phyloP scores from a whole-genome alignment of 2,797 vertebrate species.

The Neosalanx taihuensis region DNA sequence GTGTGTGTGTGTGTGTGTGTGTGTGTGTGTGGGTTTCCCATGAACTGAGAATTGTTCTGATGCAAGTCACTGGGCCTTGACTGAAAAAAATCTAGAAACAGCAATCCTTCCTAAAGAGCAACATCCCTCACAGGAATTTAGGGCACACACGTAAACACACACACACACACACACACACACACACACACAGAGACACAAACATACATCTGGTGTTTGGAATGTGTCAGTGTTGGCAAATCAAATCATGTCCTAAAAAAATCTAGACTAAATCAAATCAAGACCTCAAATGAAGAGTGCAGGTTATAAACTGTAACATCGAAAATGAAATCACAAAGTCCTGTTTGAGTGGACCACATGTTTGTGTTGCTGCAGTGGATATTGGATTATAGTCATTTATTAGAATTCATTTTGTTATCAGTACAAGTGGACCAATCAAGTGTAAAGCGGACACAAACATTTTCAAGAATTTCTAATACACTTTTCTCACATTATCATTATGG shows the following conservation, averaged over 20 bases:
- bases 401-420: too few species aligned
- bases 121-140: not conserved
- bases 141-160: not conserved
- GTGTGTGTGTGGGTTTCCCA: slow-evolving; percentile 11
- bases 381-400: too few species aligned
- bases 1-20: slow-evolving; percentile 6
- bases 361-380: too few species aligned
- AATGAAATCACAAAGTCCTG: too few species aligned
- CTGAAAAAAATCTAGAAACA: slow-evolving; percentile 3
- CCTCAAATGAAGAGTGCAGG: not conserved
- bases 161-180: slow-evolving; percentile 3
- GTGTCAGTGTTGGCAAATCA: slow-evolving; percentile 2
- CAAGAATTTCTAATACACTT: too few species aligned
- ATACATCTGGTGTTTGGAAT: not conserved
- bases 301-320: not conserved
- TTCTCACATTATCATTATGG: too few species aligned
- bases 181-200: slow-evolving; percentile 9
- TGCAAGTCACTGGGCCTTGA: slow-evolving; percentile 14
- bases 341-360: too few species aligned
- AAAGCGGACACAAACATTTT: too few species aligned
- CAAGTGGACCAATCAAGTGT: too few species aligned
- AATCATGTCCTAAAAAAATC: slow-evolving; percentile 8
- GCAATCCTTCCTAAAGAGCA: not conserved
- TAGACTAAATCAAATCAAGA: not conserved
- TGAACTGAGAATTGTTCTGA: slow-evolving; percentile 19